phyloP scores from a whole-genome alignment of 2,113 vertebrate species.

The Gnathonemus echidnorhynchus region DNA sequence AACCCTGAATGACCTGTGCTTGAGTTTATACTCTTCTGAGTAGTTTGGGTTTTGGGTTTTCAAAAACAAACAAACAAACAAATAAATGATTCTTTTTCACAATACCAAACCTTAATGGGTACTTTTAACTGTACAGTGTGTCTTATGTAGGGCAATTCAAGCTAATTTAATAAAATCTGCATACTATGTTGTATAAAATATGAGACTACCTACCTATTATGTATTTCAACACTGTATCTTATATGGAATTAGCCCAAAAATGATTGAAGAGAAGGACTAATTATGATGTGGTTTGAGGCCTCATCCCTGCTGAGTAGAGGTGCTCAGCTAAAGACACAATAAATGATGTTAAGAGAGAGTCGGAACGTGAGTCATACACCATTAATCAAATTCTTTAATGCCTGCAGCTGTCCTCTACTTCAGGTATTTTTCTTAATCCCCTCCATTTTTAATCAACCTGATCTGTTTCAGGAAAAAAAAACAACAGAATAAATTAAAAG shows the following conservation, averaged over 20 bases:
- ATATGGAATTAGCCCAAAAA: conserved; percentile 27
- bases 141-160: not conserved
- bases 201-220: conserved; percentile 1
- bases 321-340: conserved; percentile 43
- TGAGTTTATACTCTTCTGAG: not conserved
- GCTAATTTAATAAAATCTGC: not conserved
- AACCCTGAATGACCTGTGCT: not conserved
- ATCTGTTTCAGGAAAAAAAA: conserved; percentile 39
- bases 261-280: conserved; percentile 34
- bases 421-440: conserved; percentile 48
- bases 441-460: conserved; percentile 57
- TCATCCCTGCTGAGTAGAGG: conserved; percentile 51
- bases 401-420: conserved; percentile 41
- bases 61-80: not conserved
- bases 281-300: conserved; percentile 23
- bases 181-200: not conserved
- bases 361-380: conserved; percentile 52
- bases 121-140: not conserved
- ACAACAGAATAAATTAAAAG: conserved; percentile 26
- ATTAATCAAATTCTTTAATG: conserved; percentile 56
- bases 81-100: not conserved
- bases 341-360: conserved; percentile 42
- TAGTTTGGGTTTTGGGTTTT: not conserved
- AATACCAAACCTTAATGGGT: not conserved
- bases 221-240: conserved; percentile 39